Base-by-base conservation (phyloP, 2,113 vertebrate species). In the Chionis minor region DNA sequence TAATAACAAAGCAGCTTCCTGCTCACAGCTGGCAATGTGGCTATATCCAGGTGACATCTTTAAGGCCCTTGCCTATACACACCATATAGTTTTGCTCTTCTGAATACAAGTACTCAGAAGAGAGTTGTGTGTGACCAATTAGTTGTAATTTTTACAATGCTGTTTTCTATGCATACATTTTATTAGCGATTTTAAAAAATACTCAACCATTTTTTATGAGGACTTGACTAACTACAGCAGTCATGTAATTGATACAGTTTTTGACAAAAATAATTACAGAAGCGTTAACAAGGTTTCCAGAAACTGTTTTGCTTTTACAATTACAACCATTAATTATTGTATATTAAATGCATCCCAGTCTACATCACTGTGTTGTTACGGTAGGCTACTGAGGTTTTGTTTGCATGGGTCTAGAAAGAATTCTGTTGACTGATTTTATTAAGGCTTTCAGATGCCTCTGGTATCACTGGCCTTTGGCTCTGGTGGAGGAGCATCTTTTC, bases 51-150 rank as follows among this genome's bases (percentile, higher is more conserved):
- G 27, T 16, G 33, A 82, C 56, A 44, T 23, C 51, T 45, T 71
- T 33, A 72, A 47, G 59, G 42, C 12, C 28, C 14, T 12, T 42
- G 12, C 23, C 49, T 12, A 42, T 11, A 40, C 2, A 8, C 28
- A n/a, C 23, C 33, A 16, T 16, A 2, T 19, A 45, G 35, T 16
- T 71, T 33, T 47, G 30, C n/a, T 54, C 27, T 59, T 59, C 45
- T 44, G 26, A 35, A 49, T 8, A 63, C 0, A 0, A 35, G 27
- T 42, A 47, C 30, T 61, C 54, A 21, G 17, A 47, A 51, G 28
- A 59, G 4, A 44, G 30, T 17, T 62, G 22, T 17, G 4, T 14
- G 22, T 30, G 27, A 44, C 9, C 21, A 35, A 26, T 16, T 32
- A 32, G 18, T 14, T 35, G 4, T 54, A 42, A 19, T 47, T 74